phyloP scores from a whole-genome alignment of 2,888 invertebrate species.

The Agelastica alni region DNA sequence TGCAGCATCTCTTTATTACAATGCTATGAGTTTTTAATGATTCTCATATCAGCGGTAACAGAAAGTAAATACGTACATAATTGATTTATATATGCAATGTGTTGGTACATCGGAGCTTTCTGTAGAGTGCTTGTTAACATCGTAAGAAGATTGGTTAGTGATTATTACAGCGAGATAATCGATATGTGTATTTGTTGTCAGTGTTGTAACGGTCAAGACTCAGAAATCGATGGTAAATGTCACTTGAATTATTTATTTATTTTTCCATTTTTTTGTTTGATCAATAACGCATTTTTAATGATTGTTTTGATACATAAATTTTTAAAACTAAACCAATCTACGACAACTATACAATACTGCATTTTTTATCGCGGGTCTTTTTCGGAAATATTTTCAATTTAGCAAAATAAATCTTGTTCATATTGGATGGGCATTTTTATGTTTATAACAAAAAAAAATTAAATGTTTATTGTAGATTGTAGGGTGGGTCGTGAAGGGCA shows the following conservation, averaged over 20 bases:
- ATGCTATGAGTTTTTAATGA: conserved; percentile 1
- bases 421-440: no score
- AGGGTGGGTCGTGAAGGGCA: no score
- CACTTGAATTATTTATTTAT: conserved; percentile 17
- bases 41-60: conserved; percentile 10
- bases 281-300: neutral
- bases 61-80: conserved; percentile 3
- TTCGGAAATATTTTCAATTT: no score
- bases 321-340: no score
- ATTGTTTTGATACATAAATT: neutral
- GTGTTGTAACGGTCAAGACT: conserved; percentile 27
- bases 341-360: no score
- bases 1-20: neutral
- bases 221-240: conserved; percentile 15
- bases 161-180: conserved; percentile 44
- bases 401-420: no score
- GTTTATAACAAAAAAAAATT: no score
- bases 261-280: no score
- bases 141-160: conserved; percentile 43
- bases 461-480: no score
- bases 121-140: conserved; percentile 50
- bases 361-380: no score
- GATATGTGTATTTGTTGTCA: conserved; percentile 48
- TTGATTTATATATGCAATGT: conserved; percentile 40
- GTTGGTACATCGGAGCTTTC: conserved; percentile 52